Evolutionary conservation across 1,140 invertebrate species (phyloP).

Genomic region (Holotrichia oblita): DNA sequence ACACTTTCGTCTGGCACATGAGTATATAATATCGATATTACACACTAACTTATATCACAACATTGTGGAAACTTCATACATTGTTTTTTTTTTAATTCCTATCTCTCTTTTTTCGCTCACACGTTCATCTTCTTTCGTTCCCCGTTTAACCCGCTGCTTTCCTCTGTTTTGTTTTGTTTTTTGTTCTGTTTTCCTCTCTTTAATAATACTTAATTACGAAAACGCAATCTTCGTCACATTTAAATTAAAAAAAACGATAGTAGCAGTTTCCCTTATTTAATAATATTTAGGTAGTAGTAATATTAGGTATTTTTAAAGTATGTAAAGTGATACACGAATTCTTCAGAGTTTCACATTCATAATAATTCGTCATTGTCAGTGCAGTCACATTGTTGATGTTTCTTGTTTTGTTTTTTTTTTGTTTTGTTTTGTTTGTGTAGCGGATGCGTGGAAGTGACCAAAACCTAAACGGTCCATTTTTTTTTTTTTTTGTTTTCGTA

Average conservation of each 20-base stretch:
- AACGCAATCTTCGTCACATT: constrained; percentile 41
- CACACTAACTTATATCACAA: constrained; percentile 57
- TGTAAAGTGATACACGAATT: constrained; percentile 46
- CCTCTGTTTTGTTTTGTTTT: too few relatives aligned
- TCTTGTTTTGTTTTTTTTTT: too few relatives aligned
- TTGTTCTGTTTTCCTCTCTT: constrained; percentile 40
- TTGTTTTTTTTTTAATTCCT: too few relatives aligned
- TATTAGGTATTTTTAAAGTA: constrained; percentile 31
- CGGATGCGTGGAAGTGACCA: constrained; percentile 38
- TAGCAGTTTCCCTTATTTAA: constrained; percentile 41
- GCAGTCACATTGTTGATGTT: constrained; percentile 45
- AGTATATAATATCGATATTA: constrained; percentile 56
- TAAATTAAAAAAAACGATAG: too few relatives aligned
- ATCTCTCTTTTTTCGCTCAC: not conserved
- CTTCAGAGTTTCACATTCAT: constrained; percentile 41
- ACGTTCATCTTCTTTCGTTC: too few relatives aligned
- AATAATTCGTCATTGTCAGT: constrained; percentile 47
- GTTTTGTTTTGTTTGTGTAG: too few relatives aligned
- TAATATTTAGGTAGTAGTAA: constrained; percentile 35
- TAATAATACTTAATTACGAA: constrained; percentile 21
- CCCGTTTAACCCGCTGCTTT: too few relatives aligned
- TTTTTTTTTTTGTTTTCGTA: too few relatives aligned
- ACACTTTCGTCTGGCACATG: constrained; percentile 58
- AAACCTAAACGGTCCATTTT: constrained; percentile 41
- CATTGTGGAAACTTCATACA: constrained; percentile 53